Evolutionary conservation across 2,888 invertebrate genomes (phyloP), one percentile per base, ranked within the genome.

Genomic region (Cantharis nigra): DNA sequence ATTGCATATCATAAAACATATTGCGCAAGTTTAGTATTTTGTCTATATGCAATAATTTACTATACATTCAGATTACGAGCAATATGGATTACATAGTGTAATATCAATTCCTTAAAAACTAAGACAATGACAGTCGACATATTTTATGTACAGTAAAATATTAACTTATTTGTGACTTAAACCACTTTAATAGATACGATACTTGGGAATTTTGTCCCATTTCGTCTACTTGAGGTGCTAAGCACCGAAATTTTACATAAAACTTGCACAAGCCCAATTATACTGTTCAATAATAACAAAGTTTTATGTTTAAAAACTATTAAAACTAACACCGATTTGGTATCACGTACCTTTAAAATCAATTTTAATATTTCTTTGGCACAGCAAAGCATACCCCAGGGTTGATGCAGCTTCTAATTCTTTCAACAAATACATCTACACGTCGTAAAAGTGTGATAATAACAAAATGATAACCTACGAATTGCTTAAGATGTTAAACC

Each of bases 21-120:
- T 80, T 74, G 80, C 77, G 76, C 74, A 81, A 78, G 77, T 80
- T 81, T 78, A 80, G 76, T 76, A 67, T 76, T 63, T 78, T 76
- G 81, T 85, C 86, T 85, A 86, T 86, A 86, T 87, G 87, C 87
- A 88, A 88, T 88, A 88, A 88, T 87, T 88, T 88, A 88, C 87
- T 88, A 88, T 88, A 88, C 86, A 88, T 87, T 88, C 85, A 88
- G 82, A 86, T 87, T 87, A 88, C 87, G 87, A 86, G 88, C 88
- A 88, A 88, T 88, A 88, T 87, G 87, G 86, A 88, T 82, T 85
- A 84, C 85, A 87, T 84, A 85, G 85, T 85, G 85, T 86, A 84
- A 85, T 86, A 87, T 85, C 86, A 87, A 86, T 86, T 85, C 86
- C 86, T 87, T 88, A 87, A 84, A 85, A 85, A 82, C 86, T 87